These are phyloP conservation scores for Bembecia ichneumoniformis DNA, from an alignment of 2,888 invertebrate genomes.

Conservation along the genomic window DNA sequence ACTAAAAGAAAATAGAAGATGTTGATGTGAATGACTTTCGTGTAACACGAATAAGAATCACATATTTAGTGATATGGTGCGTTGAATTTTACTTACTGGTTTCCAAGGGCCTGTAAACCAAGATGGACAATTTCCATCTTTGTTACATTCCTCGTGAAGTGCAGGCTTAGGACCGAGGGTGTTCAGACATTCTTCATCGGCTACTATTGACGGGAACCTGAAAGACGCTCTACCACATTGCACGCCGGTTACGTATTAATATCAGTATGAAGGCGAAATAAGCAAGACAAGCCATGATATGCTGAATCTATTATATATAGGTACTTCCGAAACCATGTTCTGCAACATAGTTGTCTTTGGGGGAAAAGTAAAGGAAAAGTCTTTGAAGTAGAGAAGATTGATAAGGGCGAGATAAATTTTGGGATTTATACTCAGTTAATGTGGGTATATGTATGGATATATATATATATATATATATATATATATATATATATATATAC, in stretches of 20 bases:
- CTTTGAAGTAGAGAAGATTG: too few species aligned
- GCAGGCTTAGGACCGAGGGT: slow-evolving; percentile 79
- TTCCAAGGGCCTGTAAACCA: slow-evolving; percentile 94
- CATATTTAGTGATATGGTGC: too few species aligned
- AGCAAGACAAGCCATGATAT: not conserved
- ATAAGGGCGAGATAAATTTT: too few species aligned
- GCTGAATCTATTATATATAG: not conserved
- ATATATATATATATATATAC: too few species aligned
- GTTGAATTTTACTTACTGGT: slow-evolving; percentile 73
- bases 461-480: too few species aligned
- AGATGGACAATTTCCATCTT: slow-evolving; percentile 82
- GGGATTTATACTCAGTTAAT: too few species aligned
- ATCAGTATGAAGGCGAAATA: not conserved
- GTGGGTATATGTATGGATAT: too few species aligned
- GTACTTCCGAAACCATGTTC: not conserved
- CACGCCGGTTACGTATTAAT: not conserved
- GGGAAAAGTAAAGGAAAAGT: too few species aligned
- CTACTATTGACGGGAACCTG: slow-evolving; percentile 77
- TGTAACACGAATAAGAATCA: not conserved
- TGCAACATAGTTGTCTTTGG: not conserved
- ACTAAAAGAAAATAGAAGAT: slow-evolving; percentile 59
- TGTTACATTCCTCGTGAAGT: slow-evolving; percentile 80
- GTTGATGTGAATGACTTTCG: not conserved
- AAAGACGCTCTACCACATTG: slow-evolving; percentile 10
- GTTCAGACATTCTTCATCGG: slow-evolving; percentile 81